Base-by-base conservation (phyloP, 2,797 vertebrate species). In the Calcarius lapponicus region DNA sequence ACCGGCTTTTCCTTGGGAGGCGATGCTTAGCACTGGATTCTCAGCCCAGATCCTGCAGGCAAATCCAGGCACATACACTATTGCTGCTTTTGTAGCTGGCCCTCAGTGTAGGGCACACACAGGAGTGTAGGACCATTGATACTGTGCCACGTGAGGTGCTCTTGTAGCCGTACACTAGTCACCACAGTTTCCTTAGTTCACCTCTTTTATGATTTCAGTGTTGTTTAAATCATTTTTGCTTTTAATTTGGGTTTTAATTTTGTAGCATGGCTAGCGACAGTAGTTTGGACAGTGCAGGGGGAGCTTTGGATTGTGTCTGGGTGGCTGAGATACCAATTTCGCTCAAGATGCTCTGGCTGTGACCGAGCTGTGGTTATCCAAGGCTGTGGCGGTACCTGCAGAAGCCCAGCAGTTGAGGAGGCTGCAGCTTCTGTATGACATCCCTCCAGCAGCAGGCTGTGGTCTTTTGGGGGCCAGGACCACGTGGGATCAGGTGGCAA, bases 1-100 rank as follows among this genome's bases (percentile, higher is more conserved):
- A 89, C 82, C 20, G 11, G 36, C 95, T 80, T 87, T 76, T 94
- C 84, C 75, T 19, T 87, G 80, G 51, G 65, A 75, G 48, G 56
- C 3, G 7, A 13, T n/a, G 42, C 43, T 53, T 8, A 47, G 43
- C 22, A 0, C 14, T 11, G 28, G 19, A 38, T 72, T 58, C 62
- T 69, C 21, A 6, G 51, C 66, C 78, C 66, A 40, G 8, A 21
- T 60, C 65, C 53, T 70, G 61, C 26, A 29, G 45, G 17, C 53
- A 54, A 19, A 76, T 73, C 51, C 62, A 51, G 58, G 66, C 64
- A 25, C 25, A 1, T 7, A 34, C 3, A 4, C 13, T 26, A 2
- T 15, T 22, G 5, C 58, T 22, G 3, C 54, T 88, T 61, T 21
- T 43, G 80, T 66, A 69, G 38, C 47, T 62, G 75, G 11, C 36